Conservation (phyloP, 1,140 invertebrate genomes). For the Microplitis mediator region DNA sequence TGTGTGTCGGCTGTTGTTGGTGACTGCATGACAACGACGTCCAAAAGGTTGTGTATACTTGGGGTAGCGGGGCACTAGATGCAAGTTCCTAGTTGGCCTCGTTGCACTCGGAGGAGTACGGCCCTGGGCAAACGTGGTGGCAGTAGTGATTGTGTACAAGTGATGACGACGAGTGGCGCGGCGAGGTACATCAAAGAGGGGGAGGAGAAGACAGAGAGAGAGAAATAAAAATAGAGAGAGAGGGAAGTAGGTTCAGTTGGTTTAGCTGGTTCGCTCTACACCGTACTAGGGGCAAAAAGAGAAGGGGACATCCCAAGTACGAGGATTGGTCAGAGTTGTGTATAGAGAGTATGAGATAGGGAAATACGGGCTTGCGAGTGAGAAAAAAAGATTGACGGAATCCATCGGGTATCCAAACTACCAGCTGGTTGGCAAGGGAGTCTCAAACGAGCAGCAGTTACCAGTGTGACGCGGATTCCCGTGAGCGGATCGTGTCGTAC, state of each 20-base stretch:
- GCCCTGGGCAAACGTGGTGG: slow-evolving; percentile 23
- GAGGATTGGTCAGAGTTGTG: neutral
- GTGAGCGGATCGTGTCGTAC: slow-evolving; percentile 39
- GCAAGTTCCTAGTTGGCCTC: slow-evolving; percentile 17
- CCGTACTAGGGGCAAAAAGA: neutral
- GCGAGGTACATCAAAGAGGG: neutral
- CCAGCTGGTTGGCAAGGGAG: slow-evolving; percentile 55
- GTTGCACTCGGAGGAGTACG: slow-evolving; percentile 22
- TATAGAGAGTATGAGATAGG: neutral
- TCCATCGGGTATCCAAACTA: slow-evolving; percentile 45
- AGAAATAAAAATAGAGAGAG: too few relatives aligned
- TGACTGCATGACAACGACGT: neutral
- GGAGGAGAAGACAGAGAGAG: neutral
- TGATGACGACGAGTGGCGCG: neutral
- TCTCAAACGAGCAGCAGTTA: slow-evolving; percentile 44
- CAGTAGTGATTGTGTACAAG: neutral
- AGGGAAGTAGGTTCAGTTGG: too few relatives aligned
- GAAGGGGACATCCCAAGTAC: neutral
- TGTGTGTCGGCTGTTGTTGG: neutral
- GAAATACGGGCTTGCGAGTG: neutral
- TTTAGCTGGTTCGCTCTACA: too few relatives aligned
- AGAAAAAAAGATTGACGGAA: slow-evolving; percentile 44
- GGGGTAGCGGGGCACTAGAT: neutral
- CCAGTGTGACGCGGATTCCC: slow-evolving; percentile 58
- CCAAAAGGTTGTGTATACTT: neutral